phyloP scores from a whole-genome alignment of 1,140 invertebrate species.

The Plectrocnemia conspersa region DNA sequence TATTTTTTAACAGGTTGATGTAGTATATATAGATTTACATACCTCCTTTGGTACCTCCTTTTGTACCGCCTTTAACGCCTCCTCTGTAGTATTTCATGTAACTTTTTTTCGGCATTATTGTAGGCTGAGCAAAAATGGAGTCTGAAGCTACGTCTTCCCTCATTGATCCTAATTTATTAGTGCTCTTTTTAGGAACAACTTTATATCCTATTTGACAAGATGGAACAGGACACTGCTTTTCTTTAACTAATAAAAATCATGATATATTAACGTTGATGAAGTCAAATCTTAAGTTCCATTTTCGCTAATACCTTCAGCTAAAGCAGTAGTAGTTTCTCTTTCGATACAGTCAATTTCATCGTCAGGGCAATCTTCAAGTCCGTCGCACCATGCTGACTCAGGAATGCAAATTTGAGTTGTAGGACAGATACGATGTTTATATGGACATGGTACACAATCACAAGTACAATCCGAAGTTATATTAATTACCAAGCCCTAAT shows the following conservation, averaged over 20 bases:
- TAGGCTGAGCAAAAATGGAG: conserved; percentile 39
- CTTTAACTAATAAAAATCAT: conserved; percentile 13
- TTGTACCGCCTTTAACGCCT: conserved; percentile 38
- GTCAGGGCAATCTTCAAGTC: conserved; percentile 75
- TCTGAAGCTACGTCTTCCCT: conserved; percentile 21
- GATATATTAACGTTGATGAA: neutral
- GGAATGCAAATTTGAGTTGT: conserved; percentile 72
- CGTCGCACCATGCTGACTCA: conserved; percentile 71
- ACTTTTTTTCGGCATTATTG: conserved; percentile 40
- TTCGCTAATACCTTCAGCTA: conserved; percentile 32
- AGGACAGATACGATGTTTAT: conserved; percentile 62
- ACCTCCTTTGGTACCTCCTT: conserved; percentile 30
- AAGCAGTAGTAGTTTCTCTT: conserved; percentile 30
- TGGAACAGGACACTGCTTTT: conserved; percentile 43
- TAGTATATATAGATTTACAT: conserved; percentile 9
- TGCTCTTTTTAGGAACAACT: conserved; percentile 37
- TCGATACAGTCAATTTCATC: conserved; percentile 69
- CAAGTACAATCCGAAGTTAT: conserved; percentile 63
- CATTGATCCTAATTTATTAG: conserved; percentile 26
- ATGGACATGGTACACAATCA: conserved; percentile 66
- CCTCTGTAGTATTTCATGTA: conserved; percentile 42
- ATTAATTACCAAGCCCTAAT: conserved; percentile 50
- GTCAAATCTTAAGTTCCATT: conserved; percentile 27
- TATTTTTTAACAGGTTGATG: too few species aligned
- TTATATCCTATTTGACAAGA: conserved; percentile 58